Evolutionary conservation across 2,113 vertebrate species (phyloP), one percentile per base, ranked within the genome.

Genomic region (Channa maculata): DNA sequence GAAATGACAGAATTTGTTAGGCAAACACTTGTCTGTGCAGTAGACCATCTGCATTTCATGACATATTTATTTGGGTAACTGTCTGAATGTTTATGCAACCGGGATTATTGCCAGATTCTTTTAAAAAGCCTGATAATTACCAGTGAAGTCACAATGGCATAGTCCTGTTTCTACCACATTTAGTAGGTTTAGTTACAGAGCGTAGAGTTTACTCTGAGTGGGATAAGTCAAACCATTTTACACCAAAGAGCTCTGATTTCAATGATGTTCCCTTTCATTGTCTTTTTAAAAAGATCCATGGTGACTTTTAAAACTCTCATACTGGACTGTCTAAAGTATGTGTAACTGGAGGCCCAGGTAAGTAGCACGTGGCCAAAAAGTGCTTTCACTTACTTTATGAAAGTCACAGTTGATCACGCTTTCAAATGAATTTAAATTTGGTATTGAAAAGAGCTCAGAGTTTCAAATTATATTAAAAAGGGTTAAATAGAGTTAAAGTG

Each of bases 1-100:
- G 13, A 74, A 66, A 34, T 71, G 80, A 81, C 82, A 85, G 11
- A 53, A 76, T 10, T 38, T 14, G 34, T 82, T 75, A 68, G 33
- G 48, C 54, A 65, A 71, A 71, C 44, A 71, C 14, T 64, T 15
- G 34, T 51, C 15, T 53, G 38, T 58, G 61, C 44, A 41, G 44
- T 24, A 14, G 66, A 79, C 48, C 14, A 48, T 44, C 15, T 65
- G 43, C 67, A 38, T 54, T 38, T 24, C 52, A 41, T 64, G 52
- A 68, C 14, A 61, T 61, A 45, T 71, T 69, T 36, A 58, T 36
- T n/a, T 8, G 5, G 5, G n/a, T 38, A 36, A 67, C 51, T 43
- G 34, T 51, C 43, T 48, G 15, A 11, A 70, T 69, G 51, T 65
- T 48, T 64, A 37, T 53, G 45, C 65, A 61, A 33, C 6, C 5